Conservation (phyloP, 2,113 vertebrate species). For the Octodon degus region DNA sequence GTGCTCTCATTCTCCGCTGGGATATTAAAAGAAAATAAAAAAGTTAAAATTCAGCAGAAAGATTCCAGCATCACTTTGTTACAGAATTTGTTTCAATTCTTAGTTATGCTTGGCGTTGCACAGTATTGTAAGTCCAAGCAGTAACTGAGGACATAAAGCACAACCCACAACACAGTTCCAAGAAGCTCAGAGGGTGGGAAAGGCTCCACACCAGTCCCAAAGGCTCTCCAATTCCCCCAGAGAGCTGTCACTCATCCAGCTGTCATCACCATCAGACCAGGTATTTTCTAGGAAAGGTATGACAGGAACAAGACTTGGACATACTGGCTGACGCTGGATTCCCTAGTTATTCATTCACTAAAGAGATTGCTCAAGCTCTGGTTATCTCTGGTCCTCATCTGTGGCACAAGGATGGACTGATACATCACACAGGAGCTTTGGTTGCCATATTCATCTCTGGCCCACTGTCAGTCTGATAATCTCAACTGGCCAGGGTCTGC, state of each 20-base stretch:
- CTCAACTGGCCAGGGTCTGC: no score
- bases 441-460: background rate
- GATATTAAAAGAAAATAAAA: constrained; percentile 63
- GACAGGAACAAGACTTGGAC: background rate
- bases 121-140: background rate
- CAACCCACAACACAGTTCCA: no score
- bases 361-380: background rate
- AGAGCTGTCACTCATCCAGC: rapidly evolving
- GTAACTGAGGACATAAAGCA: background rate
- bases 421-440: rapidly evolving
- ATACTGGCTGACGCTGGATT: background rate
- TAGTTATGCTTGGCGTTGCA: background rate
- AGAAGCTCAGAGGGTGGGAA: background rate
- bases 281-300: background rate
- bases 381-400: background rate
- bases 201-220: background rate
- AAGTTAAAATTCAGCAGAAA: background rate
- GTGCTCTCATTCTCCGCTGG: constrained; percentile 94
- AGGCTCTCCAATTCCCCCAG: rapidly evolving
- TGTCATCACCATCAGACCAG: background rate
- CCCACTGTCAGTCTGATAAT: background rate
- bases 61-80: background rate
- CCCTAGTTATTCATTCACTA: rapidly evolving
- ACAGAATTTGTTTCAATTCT: background rate
- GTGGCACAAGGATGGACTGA: rapidly evolving